Base-by-base conservation (phyloP, 92 coral and sea anemone genomes). In the Actinostola sp. region DNA sequence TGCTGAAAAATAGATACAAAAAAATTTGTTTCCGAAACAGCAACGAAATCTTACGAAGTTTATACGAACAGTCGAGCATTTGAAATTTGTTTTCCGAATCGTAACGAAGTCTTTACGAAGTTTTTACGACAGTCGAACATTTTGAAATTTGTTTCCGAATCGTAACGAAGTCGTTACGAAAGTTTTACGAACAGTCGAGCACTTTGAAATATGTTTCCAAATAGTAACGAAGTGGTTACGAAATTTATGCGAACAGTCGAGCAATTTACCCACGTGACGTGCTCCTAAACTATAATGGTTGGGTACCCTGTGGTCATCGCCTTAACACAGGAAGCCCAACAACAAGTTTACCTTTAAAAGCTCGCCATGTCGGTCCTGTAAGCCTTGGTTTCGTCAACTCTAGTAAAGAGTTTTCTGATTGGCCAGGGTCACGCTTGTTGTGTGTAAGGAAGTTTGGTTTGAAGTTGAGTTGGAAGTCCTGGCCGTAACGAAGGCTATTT, bases 261-360 rank as follows among this genome's bases (percentile, higher is more conserved):
- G n/a, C n/a, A n/a, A 39, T 39, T 39, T 7, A 39, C 14, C 45
- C 7, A 39, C 14, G 8, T 39, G 8, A 39, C 14, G 7, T 39
- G 45, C 14, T 39, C 8, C 14, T 14, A 56, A n/a, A n/a, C n/a
- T 56, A 10, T 2, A 30, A 56, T 1, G 16, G 27, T 28, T 16
- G 24, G 30, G 0, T 3, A 5, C 0, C 21, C 3, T 24, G 16
- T 31, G 65, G 42, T 59, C 24, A 33, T 11, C 1, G 19, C 35
- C 8, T n/a, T n/a, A n/a, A n/a, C n/a, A n/a, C n/a, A n/a, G n/a
- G n/a, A n/a, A n/a, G n/a, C n/a, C n/a, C n/a, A n/a, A n/a, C n/a
- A 41, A 36, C 7, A 1, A 2, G n/a, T 20, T 42, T 52, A 84
- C 89, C 82, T 34, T 63, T 84, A 66, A 71, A 84, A 14, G 89